These are phyloP conservation scores for Halocynthia roretzi DNA, from an alignment of 23 tunicate genomes.

Conservation along the genomic window DNA sequence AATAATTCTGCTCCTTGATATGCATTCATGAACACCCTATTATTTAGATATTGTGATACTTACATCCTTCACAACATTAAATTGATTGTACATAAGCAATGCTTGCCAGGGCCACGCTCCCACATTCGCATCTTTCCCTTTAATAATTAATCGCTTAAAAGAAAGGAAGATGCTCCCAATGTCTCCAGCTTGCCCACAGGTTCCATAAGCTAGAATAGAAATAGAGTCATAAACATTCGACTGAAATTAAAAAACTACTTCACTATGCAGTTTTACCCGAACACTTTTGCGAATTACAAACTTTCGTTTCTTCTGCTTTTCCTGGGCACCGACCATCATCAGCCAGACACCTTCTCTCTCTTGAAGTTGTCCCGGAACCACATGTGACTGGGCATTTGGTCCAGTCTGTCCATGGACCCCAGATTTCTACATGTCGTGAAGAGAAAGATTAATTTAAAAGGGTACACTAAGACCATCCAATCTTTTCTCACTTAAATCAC, in stretches of 20 bases:
- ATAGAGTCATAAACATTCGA: not conserved
- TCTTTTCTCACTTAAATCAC: too few relatives aligned
- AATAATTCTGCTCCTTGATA: too few relatives aligned
- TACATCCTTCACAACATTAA: not conserved
- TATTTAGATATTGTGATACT: not conserved
- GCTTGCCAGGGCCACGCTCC: conserved; percentile 24
- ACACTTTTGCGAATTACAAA: not conserved
- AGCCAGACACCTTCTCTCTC: conserved; percentile 1
- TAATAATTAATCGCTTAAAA: not conserved
- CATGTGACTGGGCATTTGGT: conserved; percentile 14
- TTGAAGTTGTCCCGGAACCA: conserved; percentile 10
- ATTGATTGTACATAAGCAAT: not conserved
- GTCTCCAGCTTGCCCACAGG: conserved; percentile 4
- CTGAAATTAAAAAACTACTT: too few relatives aligned
- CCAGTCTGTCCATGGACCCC: conserved; percentile 13
- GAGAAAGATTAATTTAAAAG: too few relatives aligned
- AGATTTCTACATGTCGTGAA: not conserved
- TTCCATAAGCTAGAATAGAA: not conserved
- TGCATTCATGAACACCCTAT: too few relatives aligned
- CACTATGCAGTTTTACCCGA: too few relatives aligned
- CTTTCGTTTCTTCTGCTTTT: conserved; percentile 5
- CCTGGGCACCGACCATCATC: conserved; percentile 3
- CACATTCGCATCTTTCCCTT: conserved; percentile 2
- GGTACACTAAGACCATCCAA: too few relatives aligned
- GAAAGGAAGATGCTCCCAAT: not conserved